phyloP scores from a whole-genome alignment of 1,140 invertebrate species.

The Chrysopa pallens region DNA sequence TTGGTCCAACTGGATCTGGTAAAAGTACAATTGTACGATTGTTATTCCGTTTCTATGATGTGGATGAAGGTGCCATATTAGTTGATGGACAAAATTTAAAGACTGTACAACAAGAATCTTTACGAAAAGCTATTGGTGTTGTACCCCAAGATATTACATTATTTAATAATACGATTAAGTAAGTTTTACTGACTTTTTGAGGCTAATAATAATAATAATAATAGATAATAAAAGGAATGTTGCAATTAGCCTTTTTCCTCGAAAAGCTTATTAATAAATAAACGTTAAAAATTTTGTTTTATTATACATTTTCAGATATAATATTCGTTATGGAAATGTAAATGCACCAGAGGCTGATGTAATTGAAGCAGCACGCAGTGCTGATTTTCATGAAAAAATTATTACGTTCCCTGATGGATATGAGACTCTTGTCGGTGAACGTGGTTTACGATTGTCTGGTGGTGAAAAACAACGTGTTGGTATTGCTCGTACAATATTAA shows the following conservation, averaged over 20 bases:
- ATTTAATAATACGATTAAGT: slow-evolving; percentile 86
- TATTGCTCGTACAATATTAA: slow-evolving; percentile 78
- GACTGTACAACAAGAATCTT: slow-evolving; percentile 58
- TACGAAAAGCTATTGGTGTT: slow-evolving; percentile 67
- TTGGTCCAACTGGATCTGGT: slow-evolving; percentile 80
- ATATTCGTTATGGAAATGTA: slow-evolving; percentile 84
- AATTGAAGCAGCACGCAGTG: slow-evolving; percentile 70
- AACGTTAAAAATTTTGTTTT: neutral
- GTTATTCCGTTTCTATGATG: slow-evolving; percentile 90
- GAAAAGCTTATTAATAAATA: too few species aligned
- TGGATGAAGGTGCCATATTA: slow-evolving; percentile 63
- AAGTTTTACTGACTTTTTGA: slow-evolving; percentile 7
- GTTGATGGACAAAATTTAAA: slow-evolving; percentile 78
- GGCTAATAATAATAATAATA: too few species aligned
- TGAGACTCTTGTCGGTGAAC: slow-evolving; percentile 67
- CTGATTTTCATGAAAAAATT: slow-evolving; percentile 89
- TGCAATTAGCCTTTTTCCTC: neutral
- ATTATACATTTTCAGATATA: slow-evolving; percentile 43
- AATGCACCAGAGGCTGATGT: slow-evolving; percentile 65
- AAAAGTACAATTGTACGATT: slow-evolving; percentile 89
- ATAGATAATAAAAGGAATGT: too few species aligned
- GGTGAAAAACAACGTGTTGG: slow-evolving; percentile 90
- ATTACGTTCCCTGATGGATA: slow-evolving; percentile 76
- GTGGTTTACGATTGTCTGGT: slow-evolving; percentile 62
- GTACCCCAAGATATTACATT: slow-evolving; percentile 96